Evolutionary conservation across 2,113 vertebrate genomes (phyloP), one percentile per base, ranked within the genome.

Genomic region (Empidonax traillii): DNA sequence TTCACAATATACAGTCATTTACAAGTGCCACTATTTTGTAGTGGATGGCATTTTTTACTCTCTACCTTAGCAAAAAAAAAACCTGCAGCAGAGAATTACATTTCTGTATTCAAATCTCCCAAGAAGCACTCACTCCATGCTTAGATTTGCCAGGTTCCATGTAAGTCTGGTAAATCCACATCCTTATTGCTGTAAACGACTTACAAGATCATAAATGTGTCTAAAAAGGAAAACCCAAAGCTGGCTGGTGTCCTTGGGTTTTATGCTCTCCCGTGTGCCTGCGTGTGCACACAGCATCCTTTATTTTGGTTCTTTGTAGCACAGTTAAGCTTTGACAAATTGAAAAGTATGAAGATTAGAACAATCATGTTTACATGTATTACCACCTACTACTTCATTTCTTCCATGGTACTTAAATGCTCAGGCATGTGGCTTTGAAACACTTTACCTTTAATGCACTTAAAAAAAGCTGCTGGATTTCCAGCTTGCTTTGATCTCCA

Each of bases 401-500:
- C 84, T 79, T 79, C 84, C 46, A 49, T 58, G 66, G 73, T 79
- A 44, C 66, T 95, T 94, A 87, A 96, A 75, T 66, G 91, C 72
- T 95, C 49, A 89, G 56, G 37, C 73, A 65, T 67, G 81, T 75
- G 66, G 47, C 86, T 96, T 96, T 92, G 81, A 95, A 95, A 89
- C 52, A 75, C 0, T 0, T n/a, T 82, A 82, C 86, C 41, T 94
- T 91, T 87, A 94, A 94, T 53, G 41, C 73, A 92, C 73, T 94
- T 94, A 43, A 79, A 84, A 63, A 95, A 78, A 76, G 66, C 83
- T n/a, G 69, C 84, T 85, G 89, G 93, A 87, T 95, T 94, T 91
- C 62, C 74, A 91, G 77, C n/a, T 95, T 76, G 79, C 89, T 97
- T 94, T 97, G 84, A 87, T 95, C 91, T 93, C 66, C 44, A 53